Conservation (phyloP, 2,797 vertebrate species). For the Glyptemys insculpta region DNA sequence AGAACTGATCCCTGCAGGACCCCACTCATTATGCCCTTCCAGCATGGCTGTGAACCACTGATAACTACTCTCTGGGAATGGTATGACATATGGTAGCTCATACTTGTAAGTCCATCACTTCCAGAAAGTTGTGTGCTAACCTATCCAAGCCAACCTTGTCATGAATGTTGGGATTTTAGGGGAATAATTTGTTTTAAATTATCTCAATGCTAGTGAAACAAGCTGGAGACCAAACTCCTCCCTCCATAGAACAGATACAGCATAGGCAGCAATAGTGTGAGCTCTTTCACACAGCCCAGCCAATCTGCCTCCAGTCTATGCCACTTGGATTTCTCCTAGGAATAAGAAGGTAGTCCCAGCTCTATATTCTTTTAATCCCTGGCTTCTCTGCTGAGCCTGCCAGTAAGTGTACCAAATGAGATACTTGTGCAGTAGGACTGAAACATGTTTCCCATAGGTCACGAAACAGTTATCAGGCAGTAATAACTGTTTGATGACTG, state of each 20-base stretch:
- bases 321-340: background rate
- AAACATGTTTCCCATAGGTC: fast-evolving
- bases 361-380: background rate
- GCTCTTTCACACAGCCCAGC: fast-evolving
- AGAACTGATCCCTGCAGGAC: no score
- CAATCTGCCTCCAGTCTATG: background rate
- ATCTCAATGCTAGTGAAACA: background rate
- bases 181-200: background rate
- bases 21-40: no score
- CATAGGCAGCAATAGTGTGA: background rate
- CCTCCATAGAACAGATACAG: background rate
- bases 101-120: background rate
- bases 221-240: background rate
- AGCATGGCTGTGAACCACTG: no score
- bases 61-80: no score
- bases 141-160: background rate
- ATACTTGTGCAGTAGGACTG: background rate
- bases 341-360: background rate
- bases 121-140: background rate
- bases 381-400: background rate
- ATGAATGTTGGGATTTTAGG: background rate
- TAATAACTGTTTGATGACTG: background rate
- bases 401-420: background rate
- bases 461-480: background rate
- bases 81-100: background rate